Evolutionary conservation across 2,888 invertebrate species (phyloP), one percentile per base, ranked within the genome.

Genomic region (Geotrupes spiniger): DNA sequence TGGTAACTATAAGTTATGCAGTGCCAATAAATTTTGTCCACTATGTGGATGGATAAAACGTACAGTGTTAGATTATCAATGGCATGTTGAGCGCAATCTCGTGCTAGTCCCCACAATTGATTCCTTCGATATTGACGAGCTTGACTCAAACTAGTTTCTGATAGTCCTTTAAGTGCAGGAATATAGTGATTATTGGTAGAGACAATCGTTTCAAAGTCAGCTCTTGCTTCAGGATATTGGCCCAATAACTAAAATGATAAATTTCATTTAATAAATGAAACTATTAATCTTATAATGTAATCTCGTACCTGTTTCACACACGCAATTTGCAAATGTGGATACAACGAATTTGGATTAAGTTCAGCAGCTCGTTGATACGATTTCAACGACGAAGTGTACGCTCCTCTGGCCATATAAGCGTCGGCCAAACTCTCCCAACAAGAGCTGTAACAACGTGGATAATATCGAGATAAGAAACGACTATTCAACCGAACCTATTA

Each of bases 341-440:
- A 90, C 14, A 81, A 69, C 60, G 84, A 82, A 14, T 70, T 74
- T 6, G 83, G 75, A 56, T 81, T 78, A 49, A 92, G 70, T 64
- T 84, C 81, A 36, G 85, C 76, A 9, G 87, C 87, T 74, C 84
- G 85, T 56, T 86, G 83, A 70, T 91, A 95, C 26, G 91, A 92
- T 68, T 87, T 89, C 48, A 92, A 74, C n/a, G 94, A 90, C 4
- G 95, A 90, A 36, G 85, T 86, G 65, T 84, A 88, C n/a, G 94
- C 91, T 1, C 95, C 95, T 58, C 92, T 78, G n/a, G 82, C 81
- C 62, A 85, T 81, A 71, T 95, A 95, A 0, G 92, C 90, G 77
- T 95, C 95, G 28, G 89, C 95, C 57, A 96, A 74, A 56, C 89
- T 86, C 73, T 94, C 93, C 88, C 92, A 93, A 57, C 87, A 78